These are phyloP conservation scores for Nymphalis c-album DNA, from an alignment of 2,888 invertebrate species.

Conservation along the genomic window DNA sequence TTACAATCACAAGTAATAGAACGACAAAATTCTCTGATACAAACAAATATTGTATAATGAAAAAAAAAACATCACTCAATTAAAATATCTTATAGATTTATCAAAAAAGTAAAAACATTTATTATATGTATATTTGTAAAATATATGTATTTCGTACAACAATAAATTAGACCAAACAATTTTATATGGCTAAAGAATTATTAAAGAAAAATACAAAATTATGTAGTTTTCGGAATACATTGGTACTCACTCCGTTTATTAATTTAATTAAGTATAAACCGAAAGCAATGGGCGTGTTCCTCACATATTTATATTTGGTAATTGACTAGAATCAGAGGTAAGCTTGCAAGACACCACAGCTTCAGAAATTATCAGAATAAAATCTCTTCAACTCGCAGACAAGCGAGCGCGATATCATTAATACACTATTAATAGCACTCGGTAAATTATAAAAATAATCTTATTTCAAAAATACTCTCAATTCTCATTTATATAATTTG, in stretches of 20 bases:
- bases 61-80: background rate
- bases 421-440: background rate
- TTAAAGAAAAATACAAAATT: no score
- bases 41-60: background rate
- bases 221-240: no score
- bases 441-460: slow-evolving; percentile 16
- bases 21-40: background rate
- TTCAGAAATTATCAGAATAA: no score
- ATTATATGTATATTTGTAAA: no score
- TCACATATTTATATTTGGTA: background rate
- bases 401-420: background rate
- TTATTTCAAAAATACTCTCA: slow-evolving; percentile 13
- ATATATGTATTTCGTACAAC: no score
- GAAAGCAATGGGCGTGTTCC: background rate
- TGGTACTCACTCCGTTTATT: no score
- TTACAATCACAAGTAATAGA: background rate
- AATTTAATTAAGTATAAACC: no score
- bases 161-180: no score
- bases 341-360: background rate
- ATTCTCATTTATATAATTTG: slow-evolving; percentile 2
- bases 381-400: background rate
- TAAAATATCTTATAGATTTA: no score
- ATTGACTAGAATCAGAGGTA: slow-evolving; percentile 4
- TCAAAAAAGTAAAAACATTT: no score
- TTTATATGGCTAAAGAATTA: no score